Evolutionary conservation across 2,113 vertebrate genomes (phyloP).

Genomic region (Siphamia tubifer): DNA sequence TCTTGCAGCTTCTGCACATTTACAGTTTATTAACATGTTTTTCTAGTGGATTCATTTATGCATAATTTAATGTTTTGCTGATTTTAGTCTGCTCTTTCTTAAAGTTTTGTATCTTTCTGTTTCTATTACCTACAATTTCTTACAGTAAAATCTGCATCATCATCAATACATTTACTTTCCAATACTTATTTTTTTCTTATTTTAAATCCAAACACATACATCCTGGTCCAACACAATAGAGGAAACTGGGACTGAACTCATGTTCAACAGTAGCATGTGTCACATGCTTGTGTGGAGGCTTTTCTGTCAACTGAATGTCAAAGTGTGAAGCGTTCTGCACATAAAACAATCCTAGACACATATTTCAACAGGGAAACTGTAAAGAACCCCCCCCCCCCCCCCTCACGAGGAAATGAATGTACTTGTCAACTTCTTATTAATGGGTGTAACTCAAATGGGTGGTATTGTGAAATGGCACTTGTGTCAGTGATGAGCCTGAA

Average conservation of each 20-base stretch:
- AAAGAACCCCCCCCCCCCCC: neutral
- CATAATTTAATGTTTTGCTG: too few species aligned
- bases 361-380: neutral
- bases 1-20: too few species aligned
- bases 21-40: too few species aligned
- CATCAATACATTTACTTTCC: too few species aligned
- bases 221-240: too few species aligned
- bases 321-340: neutral
- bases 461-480: neutral
- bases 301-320: neutral
- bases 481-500: neutral
- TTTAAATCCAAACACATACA: too few species aligned
- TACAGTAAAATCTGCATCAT: too few species aligned
- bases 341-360: neutral
- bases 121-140: too few species aligned
- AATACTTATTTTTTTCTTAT: too few species aligned
- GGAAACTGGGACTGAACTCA: neutral
- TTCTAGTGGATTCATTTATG: too few species aligned
- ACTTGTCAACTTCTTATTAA: neutral
- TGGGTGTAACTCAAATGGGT: neutral
- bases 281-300: neutral
- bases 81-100: too few species aligned
- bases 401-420: slow-evolving; percentile 7
- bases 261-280: neutral
- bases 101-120: too few species aligned